phyloP scores from a whole-genome alignment of 2,888 invertebrate genomes.

The Steinernema scapterisci region DNA sequence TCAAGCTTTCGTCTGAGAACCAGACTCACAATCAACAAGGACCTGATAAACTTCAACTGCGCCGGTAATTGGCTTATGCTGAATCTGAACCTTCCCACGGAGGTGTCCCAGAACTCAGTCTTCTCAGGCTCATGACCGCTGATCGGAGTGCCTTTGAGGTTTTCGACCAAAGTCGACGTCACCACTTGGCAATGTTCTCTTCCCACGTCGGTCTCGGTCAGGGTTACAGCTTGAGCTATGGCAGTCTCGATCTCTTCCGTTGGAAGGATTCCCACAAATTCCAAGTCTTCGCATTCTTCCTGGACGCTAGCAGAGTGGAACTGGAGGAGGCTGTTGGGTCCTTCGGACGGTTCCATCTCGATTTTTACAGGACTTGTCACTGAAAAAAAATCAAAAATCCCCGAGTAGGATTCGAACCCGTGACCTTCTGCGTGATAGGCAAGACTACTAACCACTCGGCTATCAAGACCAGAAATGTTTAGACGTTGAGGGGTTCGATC shows the following conservation, averaged over 20 bases:
- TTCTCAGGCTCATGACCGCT: neutral
- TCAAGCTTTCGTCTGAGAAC: neutral
- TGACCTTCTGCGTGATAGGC: neutral
- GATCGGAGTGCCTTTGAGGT: conserved; percentile 62
- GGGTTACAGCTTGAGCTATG: conserved; percentile 82
- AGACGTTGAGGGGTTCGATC: too few relatives aligned
- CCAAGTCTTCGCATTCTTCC: conserved; percentile 76
- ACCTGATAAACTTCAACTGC: conserved; percentile 89
- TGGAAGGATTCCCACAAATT: conserved; percentile 84
- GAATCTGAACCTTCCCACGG: conserved; percentile 89
- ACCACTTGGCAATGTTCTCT: conserved; percentile 78
- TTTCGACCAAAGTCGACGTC: conserved; percentile 79
- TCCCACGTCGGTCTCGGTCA: conserved; percentile 85
- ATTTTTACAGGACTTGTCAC: conserved; percentile 6
- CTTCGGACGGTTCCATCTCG: neutral
- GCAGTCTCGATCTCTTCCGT: conserved; percentile 76
- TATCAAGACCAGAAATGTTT: neutral
- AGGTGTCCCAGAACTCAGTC: conserved; percentile 82
- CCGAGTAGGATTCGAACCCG: neutral
- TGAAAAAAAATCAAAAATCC: neutral
- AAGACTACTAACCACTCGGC: neutral
- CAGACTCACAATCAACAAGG: conserved; percentile 78
- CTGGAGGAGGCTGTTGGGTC: conserved; percentile 30
- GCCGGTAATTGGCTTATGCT: conserved; percentile 85
- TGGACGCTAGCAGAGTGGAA: conserved; percentile 41